Evolutionary conservation across 2,113 vertebrate genomes (phyloP), one percentile per base, ranked within the genome.

Genomic region (Heliornis fulica): DNA sequence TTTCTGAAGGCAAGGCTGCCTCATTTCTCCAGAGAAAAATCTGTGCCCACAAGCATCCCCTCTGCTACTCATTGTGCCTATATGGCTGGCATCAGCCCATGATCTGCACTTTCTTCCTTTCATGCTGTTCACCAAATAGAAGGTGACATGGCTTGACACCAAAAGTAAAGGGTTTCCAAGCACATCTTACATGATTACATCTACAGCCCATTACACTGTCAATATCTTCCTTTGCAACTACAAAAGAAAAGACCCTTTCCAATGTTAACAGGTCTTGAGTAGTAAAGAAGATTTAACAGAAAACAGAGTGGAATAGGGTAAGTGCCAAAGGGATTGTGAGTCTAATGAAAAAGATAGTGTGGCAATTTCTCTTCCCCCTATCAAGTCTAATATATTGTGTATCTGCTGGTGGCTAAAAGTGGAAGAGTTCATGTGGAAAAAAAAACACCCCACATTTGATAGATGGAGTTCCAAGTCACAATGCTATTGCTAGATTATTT

Each of bases 151-250:
- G 54, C 54, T 90, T 72, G 79, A 93, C 88, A 96, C 50, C 59
- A 85, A 77, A 90, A 94, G 48, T 78, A 91, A 76, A 83, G 63
- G 43, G 28, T 69, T 95, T 77, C 78, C 88, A 93, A 94, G 71
- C 45, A 72, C 59, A 72, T 90, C 90, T 46, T 40, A 69, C 76
- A 31, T 77, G 48, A 92, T 95, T 68, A 96, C 28, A 65, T 82
- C 54, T 57, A 77, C 53, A 76, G 90, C 68, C 90, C 90, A 88
- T 88, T 88, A 90, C 0, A 0, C 57, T 76, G 48, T 32, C 78
- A 93, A 64, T 31, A 65, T 61, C 28, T 80, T 72, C 70, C 57
- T 90, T 85, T 40, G 65, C 61, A 79, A 60, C 25, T 36, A 85
- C 61, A 36, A 20, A 45, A 83, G 66, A 75, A 89, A 46, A 70